Evolutionary conservation across 2,888 invertebrate species (phyloP), one percentile per base, ranked within the genome.

Genomic region (Cataglyphis livida): DNA sequence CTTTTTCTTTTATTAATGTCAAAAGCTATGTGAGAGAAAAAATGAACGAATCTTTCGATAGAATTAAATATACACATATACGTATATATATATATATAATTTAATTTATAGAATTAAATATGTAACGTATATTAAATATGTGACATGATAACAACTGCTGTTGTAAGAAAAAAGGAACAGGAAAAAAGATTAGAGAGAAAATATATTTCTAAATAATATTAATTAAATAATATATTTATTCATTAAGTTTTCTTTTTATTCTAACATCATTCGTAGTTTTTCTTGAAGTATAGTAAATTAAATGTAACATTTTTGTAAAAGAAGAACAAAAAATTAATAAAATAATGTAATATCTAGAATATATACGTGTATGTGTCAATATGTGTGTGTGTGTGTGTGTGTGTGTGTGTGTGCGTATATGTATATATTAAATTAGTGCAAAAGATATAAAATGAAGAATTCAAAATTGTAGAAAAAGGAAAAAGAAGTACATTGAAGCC

Each of bases 221-320:
- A 44, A 18, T 18, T n/a, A 51, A n/a, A 75, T 61, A 54, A 68
- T 74, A 75, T 35, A 71, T n/a, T 85, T 87, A 83, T 85, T 83
- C 86, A 87, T 85, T 87, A 85, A 86, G 82, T 89, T 71, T 87
- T 51, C 15, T 83, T 87, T 87, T 90, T 87, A 86, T 83, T 86
- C 85, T 86, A 85, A 38, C 51, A 25, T 76, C 88, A 88, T 90
- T 90, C 86, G 87, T 88, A 51, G 7, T n/a, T n/a, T 51, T 48
- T n/a, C 87, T 87, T 81, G 82, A 85, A 75, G 82, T 87, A 85
- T 90, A 89, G 88, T 86, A 88, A 89, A 90, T 85, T 91, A 92
- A 91, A 85, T 92, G 91, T 93, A 93, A 93, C 91, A 90, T 92
- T 92, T 93, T 91, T 93, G 92, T 92, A 93, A 91, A 92, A 82